Evolutionary conservation across 2,797 vertebrate species (phyloP).

Genomic region (Hylomyscus alleni): DNA sequence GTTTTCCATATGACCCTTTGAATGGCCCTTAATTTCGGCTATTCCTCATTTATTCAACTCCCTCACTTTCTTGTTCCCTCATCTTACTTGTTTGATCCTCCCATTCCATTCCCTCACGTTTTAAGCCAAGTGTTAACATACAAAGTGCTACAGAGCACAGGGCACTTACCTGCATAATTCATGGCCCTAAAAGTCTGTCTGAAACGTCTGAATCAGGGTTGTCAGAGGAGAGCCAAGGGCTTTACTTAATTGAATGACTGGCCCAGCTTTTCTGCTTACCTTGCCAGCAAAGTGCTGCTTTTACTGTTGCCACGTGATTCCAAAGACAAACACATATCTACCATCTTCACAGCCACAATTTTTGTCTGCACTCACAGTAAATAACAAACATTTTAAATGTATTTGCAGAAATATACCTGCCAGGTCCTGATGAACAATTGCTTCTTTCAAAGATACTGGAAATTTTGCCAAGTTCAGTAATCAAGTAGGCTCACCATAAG

Average conservation of each 20-base stretch:
- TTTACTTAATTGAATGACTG: slow-evolving; percentile 59
- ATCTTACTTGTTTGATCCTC: neutral
- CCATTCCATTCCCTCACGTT: neutral
- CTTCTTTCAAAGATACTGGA: slow-evolving; percentile 65
- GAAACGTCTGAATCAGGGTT: slow-evolving; percentile 57
- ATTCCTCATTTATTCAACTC: neutral
- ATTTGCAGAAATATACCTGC: slow-evolving; percentile 57
- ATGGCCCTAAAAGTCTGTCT: slow-evolving; percentile 42
- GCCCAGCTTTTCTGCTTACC: slow-evolving; percentile 3
- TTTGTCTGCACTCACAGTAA: neutral
- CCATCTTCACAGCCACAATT: slow-evolving; percentile 37
- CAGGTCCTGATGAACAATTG: slow-evolving; percentile 27
- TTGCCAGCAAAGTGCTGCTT: slow-evolving; percentile 44
- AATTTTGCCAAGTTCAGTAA: slow-evolving; percentile 66
- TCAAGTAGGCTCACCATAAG: slow-evolving; percentile 45
- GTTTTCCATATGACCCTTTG: neutral
- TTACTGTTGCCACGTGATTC: slow-evolving; percentile 6
- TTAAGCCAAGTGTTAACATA: neutral
- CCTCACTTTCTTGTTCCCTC: neutral
- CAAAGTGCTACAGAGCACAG: neutral
- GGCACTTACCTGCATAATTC: slow-evolving; percentile 49
- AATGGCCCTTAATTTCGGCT: neutral
- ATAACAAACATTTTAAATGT: slow-evolving; percentile 51
- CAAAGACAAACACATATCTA: slow-evolving; percentile 47
- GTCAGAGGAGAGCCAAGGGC: slow-evolving; percentile 45